Base-by-base conservation (phyloP, 1,140 invertebrate species). In the Thereuonema tuberculata region DNA sequence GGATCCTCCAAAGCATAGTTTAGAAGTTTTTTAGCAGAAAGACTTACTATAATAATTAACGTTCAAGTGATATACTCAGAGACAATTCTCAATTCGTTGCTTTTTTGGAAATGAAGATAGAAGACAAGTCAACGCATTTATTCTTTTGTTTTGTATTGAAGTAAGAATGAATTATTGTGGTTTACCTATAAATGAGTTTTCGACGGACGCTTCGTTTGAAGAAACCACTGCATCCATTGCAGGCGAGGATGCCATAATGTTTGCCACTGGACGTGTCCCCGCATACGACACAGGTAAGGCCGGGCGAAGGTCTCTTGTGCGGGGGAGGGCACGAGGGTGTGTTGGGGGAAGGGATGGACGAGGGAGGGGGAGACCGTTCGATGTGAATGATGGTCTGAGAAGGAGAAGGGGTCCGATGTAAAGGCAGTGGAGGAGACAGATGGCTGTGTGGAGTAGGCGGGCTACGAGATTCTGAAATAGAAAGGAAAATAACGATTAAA, bases 141-240 rank as follows among this genome's bases (percentile, higher is more conserved):
- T n/a, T n/a, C n/a, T n/a, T n/a, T n/a, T n/a, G n/a, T n/a, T n/a
- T n/a, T n/a, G n/a, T n/a, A n/a, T n/a, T n/a, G n/a, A n/a, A n/a
- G n/a, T n/a, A n/a, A n/a, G n/a, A n/a, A n/a, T n/a, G n/a, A n/a
- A n/a, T n/a, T 37, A 37, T 37, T 37, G 5, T 37, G 5, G 17
- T 75, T 70, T 64, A 95, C 93, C 93, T 89, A 78, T 99, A 99
- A 63, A 98, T 98, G 47, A 99, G 80, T 76, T 97, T 95, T 64
- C 95, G 80, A 31, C 96, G 78, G 26, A 99, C 96, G 64, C 91
- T 95, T 63, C 96, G 75, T 70, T 99, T 99, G 79, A 99, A 99
- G 77, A 99, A 99, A 1, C 95, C 96, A 52, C 89, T 94, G 77
- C 96, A 99, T 0, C 96, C 96, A 68, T 99, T 98, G 74, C 96